Conservation (phyloP, 2,113 vertebrate species). For the Gymnocephalus cernua region DNA sequence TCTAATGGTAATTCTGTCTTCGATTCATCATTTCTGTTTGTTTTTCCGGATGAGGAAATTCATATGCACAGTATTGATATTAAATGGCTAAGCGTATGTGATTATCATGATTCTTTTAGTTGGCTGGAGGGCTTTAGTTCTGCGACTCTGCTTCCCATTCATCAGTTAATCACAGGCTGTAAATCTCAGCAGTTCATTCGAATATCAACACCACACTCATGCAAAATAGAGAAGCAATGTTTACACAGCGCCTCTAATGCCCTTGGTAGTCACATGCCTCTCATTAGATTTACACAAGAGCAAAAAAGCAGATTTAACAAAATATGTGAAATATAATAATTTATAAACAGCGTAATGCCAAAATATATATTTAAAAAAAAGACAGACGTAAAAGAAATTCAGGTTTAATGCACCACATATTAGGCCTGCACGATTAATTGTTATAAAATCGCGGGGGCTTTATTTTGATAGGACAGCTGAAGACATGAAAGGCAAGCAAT, state of each 20-base stretch:
- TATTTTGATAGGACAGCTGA: no score
- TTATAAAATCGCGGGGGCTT: no score
- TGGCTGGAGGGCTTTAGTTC: slow-evolving; percentile 73
- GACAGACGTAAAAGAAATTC: neutral
- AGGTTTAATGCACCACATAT: no score
- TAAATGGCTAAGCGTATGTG: slow-evolving; percentile 66
- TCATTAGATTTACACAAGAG: slow-evolving; percentile 16
- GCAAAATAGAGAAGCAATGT: slow-evolving; percentile 34
- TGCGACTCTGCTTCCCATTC: slow-evolving; percentile 64
- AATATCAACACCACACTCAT: slow-evolving; percentile 48
- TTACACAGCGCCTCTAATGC: slow-evolving; percentile 18
- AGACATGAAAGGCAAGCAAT: no score
- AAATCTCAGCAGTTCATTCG: slow-evolving; percentile 53
- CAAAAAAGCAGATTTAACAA: slow-evolving; percentile 16
- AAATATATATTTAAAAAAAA: neutral
- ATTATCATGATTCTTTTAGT: slow-evolving; percentile 74
- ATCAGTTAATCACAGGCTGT: slow-evolving; percentile 75
- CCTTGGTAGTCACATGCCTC: slow-evolving; percentile 21
- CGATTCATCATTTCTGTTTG: slow-evolving; percentile 74
- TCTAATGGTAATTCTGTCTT: slow-evolving; percentile 63
- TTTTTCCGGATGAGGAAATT: slow-evolving; percentile 70
- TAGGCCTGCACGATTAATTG: no score
- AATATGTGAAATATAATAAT: neutral
- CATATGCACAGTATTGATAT: slow-evolving; percentile 68
- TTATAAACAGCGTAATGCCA: no score